These are phyloP conservation scores for Eupithecia vulgata DNA, from an alignment of 2,888 invertebrate species.

Conservation along the genomic window DNA sequence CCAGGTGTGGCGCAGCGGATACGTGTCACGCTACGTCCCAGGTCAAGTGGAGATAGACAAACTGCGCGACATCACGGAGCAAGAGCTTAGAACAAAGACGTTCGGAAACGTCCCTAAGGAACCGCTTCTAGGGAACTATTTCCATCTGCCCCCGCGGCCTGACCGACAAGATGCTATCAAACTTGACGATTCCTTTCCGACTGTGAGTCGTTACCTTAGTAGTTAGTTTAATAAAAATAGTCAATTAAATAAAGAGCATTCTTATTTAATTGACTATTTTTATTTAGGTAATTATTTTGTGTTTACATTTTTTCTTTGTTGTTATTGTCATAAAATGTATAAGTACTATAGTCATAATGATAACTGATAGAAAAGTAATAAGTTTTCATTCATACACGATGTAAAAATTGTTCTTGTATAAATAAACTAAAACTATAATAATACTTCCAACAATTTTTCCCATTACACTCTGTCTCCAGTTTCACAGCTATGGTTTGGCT, in stretches of 20 bases:
- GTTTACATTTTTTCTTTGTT: too few relatives aligned
- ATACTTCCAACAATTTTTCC: not conserved
- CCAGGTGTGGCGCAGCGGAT: constrained; percentile 77
- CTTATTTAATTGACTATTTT: too few relatives aligned
- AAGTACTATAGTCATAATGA: too few relatives aligned
- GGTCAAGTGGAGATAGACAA: constrained; percentile 74
- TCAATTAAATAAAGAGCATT: too few relatives aligned
- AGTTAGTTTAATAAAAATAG: too few relatives aligned
- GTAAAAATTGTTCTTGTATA: too few relatives aligned
- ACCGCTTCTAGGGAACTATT: constrained; percentile 85
- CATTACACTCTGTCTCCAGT: not conserved
- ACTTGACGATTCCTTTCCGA: constrained; percentile 86
- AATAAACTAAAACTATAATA: not conserved
- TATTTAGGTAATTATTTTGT: too few relatives aligned
- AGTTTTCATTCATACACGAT: too few relatives aligned
- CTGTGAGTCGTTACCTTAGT: constrained; percentile 54
- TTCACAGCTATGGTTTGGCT: not conserved
- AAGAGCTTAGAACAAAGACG: constrained; percentile 69
- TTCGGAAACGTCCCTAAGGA: constrained; percentile 82
- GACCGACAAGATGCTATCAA: constrained; percentile 75
- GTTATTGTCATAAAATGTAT: too few relatives aligned
- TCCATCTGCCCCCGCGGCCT: constrained; percentile 80
- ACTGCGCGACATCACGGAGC: constrained; percentile 71
- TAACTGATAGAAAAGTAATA: too few relatives aligned
- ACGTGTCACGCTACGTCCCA: constrained; percentile 80